Conservation (phyloP, 1,140 invertebrate species). For the Ganaspis sp. region DNA sequence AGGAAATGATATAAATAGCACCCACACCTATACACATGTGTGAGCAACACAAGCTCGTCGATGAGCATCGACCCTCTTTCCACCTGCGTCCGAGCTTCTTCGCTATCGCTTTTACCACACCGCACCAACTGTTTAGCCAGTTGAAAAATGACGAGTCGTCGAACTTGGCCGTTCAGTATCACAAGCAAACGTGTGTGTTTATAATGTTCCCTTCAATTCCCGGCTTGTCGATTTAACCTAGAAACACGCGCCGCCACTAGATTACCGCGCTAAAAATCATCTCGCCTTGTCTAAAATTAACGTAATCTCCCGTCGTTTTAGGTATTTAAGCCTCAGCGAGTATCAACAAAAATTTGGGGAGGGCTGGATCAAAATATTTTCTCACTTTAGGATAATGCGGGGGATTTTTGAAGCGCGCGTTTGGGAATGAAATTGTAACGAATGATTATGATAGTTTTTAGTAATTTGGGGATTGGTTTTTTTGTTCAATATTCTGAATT, state of each 20-base stretch:
- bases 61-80: constrained; percentile 58
- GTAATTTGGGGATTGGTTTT: too few relatives aligned
- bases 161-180: neutral
- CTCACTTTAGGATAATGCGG: too few relatives aligned
- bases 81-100: constrained; percentile 45
- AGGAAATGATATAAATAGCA: constrained; percentile 68
- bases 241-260: constrained; percentile 13
- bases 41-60: neutral
- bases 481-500: too few relatives aligned
- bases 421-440: too few relatives aligned
- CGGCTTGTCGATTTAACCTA: constrained; percentile 3
- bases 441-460: too few relatives aligned
- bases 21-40: constrained; percentile 36
- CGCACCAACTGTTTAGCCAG: constrained; percentile 15
- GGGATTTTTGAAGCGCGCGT: too few relatives aligned
- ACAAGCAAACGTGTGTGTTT: constrained; percentile 20
- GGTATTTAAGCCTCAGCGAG: neutral
- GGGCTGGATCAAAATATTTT: too few relatives aligned
- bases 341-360: neutral
- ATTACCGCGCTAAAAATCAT: neutral
- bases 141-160: constrained; percentile 29
- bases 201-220: constrained; percentile 18
- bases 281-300: neutral
- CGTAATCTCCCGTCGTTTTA: neutral
- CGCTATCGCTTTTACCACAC: constrained; percentile 13